Percentiles rank a stretch among this genome's conserved stretches.
phyloP scores from a whole-genome alignment of 2,888 invertebrate genomes.

The Hemithea aestivaria region DNA sequence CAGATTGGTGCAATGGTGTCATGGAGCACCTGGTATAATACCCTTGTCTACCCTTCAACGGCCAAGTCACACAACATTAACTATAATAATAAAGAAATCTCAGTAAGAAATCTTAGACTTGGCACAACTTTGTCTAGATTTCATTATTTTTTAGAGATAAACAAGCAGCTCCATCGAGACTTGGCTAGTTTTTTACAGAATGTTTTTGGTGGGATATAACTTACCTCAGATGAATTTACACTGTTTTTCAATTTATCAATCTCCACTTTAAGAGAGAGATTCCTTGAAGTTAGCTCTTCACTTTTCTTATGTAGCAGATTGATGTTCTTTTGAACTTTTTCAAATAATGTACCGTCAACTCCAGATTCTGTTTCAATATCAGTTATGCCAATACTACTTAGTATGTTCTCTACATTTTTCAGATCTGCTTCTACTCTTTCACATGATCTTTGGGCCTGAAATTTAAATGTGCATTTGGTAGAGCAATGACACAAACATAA shows the following conservation, averaged over 20 bases:
- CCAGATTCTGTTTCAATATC: constrained; percentile 44
- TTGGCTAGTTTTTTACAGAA: too few species aligned
- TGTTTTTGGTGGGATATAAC: constrained; percentile 18
- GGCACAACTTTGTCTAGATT: too few species aligned
- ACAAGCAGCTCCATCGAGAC: too few species aligned
- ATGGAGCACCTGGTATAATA: too few species aligned
- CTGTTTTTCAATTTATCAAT: constrained; percentile 55
- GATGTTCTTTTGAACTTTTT: constrained; percentile 58
- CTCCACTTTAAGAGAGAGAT: constrained; percentile 57
- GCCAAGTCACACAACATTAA: too few species aligned
- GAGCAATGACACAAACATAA: neutral
- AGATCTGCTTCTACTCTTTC: constrained; percentile 72
- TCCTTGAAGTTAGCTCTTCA: constrained; percentile 64
- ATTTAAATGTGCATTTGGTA: constrained; percentile 5
- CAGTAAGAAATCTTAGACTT: too few species aligned
- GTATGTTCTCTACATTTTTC: constrained; percentile 56
- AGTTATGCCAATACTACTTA: constrained; percentile 54
- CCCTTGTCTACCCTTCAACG: too few species aligned
- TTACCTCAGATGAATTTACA: constrained; percentile 47
- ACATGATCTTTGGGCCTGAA: constrained; percentile 58
- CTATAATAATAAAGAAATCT: too few species aligned
- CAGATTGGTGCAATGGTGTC: too few species aligned
- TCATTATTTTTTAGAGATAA: too few species aligned
- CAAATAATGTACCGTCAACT: constrained; percentile 46
- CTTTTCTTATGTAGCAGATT: constrained; percentile 51